These are phyloP conservation scores for Urocolius indicus DNA, from an alignment of 2,113 vertebrate genomes.

Conservation along the genomic window DNA sequence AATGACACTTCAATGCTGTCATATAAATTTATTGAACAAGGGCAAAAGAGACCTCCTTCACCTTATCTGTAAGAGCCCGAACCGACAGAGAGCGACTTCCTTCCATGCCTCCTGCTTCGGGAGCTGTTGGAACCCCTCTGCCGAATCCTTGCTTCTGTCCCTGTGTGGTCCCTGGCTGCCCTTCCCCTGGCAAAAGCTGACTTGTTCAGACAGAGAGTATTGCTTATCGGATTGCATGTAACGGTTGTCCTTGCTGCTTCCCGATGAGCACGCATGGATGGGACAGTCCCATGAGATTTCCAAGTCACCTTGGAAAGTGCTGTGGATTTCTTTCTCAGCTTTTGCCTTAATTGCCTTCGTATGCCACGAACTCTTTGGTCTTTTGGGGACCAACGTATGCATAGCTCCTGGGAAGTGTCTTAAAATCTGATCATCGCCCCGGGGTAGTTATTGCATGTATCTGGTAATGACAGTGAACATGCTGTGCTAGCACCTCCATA, in stretches of 20 bases:
- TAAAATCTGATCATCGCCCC: neutral
- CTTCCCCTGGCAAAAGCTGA: neutral
- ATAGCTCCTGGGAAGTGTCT: neutral
- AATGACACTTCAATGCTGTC: neutral
- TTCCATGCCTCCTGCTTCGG: neutral
- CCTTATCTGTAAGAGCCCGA: neutral
- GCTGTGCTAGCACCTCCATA: neutral
- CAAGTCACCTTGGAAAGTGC: neutral
- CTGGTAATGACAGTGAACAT: rapidly evolving
- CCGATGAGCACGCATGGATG: neutral
- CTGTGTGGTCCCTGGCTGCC: neutral
- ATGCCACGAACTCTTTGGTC: rapidly evolving
- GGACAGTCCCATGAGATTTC: neutral
- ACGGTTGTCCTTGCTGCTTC: neutral
- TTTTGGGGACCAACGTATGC: rapidly evolving
- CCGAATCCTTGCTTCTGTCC: neutral
- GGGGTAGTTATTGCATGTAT: rapidly evolving
- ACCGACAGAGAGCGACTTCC: neutral
- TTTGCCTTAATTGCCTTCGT: neutral
- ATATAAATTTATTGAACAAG: slow-evolving; percentile 19
- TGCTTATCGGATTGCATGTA: neutral
- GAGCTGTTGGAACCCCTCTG: neutral
- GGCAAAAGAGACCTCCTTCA: neutral
- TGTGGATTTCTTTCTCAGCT: neutral
- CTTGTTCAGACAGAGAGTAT: too few species aligned